A percentile compares a stretch with the other conserved stretches of the same genome.
phyloP scores from a whole-genome alignment of 1,140 invertebrate species.

The Colletes latitarsis region DNA sequence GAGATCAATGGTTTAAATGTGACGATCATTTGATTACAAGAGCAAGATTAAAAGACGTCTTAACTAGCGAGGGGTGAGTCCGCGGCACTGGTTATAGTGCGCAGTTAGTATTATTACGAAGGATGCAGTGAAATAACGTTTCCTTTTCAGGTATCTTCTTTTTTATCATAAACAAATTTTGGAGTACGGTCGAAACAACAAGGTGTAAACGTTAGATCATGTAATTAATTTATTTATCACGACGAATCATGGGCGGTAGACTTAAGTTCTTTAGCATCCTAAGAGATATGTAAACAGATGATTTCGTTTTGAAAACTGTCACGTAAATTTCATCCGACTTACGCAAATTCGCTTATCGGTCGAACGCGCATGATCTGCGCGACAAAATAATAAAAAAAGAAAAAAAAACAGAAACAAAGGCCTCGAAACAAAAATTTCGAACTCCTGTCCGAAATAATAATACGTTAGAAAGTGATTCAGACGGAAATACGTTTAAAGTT shows the following conservation, averaged over 20 bases:
- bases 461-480: background rate
- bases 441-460: constrained; percentile 7
- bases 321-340: background rate
- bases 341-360: background rate
- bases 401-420: constrained; percentile 15
- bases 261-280: constrained; percentile 39
- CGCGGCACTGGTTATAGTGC: constrained; percentile 14
- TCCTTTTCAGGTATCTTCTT: constrained; percentile 88
- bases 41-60: constrained; percentile 93
- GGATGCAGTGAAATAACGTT: constrained; percentile 44
- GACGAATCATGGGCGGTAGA: constrained; percentile 42
- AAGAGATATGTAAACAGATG: background rate
- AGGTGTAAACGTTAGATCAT: constrained; percentile 70
- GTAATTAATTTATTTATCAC: constrained; percentile 67
- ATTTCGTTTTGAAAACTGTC: background rate
- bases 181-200: constrained; percentile 86
- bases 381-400: background rate
- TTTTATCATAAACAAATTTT: constrained; percentile 96
- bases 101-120: constrained; percentile 42
- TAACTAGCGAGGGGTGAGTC: constrained; percentile 95
- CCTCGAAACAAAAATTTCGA: constrained; percentile 29
- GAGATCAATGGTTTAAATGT: constrained; percentile 97
- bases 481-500: constrained; percentile 17
- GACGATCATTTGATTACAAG: constrained; percentile 96
- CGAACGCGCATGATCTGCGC: background rate